Evolutionary conservation across 2,888 invertebrate genomes (phyloP).

Genomic region (Chrysomela aeneicollis): DNA sequence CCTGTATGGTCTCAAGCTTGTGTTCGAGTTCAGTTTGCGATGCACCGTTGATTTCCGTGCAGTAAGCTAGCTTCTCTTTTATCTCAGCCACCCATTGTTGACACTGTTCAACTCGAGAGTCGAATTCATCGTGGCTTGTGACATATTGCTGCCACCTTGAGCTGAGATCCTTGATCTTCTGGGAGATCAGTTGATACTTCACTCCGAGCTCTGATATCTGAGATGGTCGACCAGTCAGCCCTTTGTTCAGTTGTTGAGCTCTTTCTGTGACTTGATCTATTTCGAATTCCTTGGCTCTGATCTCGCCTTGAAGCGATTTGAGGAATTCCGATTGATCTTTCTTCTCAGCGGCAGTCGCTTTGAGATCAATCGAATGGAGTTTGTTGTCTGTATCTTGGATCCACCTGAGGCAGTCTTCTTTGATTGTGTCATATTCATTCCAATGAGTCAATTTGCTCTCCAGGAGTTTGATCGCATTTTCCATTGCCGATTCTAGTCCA

Average conservation of each 20-base stretch:
- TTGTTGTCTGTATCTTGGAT: conserved; percentile 87
- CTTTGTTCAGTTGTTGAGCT: conserved; percentile 83
- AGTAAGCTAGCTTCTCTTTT: conserved; percentile 81
- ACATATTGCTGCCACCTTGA: conserved; percentile 94
- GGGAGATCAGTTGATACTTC: conserved; percentile 89
- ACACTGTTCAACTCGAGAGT: conserved; percentile 68
- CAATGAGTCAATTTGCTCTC: conserved; percentile 88
- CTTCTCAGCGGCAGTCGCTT: conserved; percentile 83
- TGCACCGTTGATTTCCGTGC: conserved; percentile 78
- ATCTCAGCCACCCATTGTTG: conserved; percentile 80
- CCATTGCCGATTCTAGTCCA: conserved; percentile 77
- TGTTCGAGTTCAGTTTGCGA: conserved; percentile 87
- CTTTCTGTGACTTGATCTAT: conserved; percentile 92
- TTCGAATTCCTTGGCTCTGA: conserved; percentile 89
- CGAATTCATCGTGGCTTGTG: conserved; percentile 85
- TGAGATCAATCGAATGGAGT: conserved; percentile 87
- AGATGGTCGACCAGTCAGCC: conserved; percentile 76
- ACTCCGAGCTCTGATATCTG: conserved; percentile 90
- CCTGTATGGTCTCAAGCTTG: conserved; percentile 85
- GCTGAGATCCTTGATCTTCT: conserved; percentile 90
- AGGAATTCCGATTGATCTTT: conserved; percentile 83
- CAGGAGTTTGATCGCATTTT: conserved; percentile 79
- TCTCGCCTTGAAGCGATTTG: conserved; percentile 83
- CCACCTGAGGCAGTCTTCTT: conserved; percentile 87
- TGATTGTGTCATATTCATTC: conserved; percentile 88